Percentiles rank a stretch among this genome's conserved stretches.
phyloP scores from a whole-genome alignment of 2,888 invertebrate species.

The Homarus gammarus region DNA sequence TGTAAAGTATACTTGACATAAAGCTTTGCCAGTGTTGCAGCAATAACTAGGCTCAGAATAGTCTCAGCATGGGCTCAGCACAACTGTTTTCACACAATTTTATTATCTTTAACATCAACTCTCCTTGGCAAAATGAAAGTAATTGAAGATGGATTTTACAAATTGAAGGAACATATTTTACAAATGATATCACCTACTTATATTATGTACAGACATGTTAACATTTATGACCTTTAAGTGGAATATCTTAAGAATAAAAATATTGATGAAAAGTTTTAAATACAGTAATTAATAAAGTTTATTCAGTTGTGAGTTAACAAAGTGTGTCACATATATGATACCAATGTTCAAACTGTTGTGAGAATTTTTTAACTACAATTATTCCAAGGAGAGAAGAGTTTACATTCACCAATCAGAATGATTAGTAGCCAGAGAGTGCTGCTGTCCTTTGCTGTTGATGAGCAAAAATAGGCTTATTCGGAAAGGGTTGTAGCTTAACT shows the following conservation, averaged over 20 bases:
- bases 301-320: neutral
- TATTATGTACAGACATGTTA: too few species aligned
- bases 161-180: neutral
- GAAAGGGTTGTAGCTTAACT: constrained; percentile 73
- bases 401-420: constrained; percentile 17
- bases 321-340: neutral
- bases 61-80: constrained; percentile 71
- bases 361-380: neutral
- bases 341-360: neutral
- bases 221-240: too few species aligned
- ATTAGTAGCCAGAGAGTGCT: constrained; percentile 45
- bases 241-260: too few species aligned
- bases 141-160: neutral
- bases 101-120: constrained; percentile 14
- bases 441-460: constrained; percentile 58
- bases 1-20: constrained; percentile 63
- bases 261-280: neutral
- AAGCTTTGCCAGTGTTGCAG: constrained; percentile 74
- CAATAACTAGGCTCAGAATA: constrained; percentile 71
- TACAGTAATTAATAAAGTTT: neutral
- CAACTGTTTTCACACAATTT: constrained; percentile 43
- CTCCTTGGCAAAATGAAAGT: constrained; percentile 5
- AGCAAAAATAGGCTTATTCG: constrained; percentile 72
- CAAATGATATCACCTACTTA: too few species aligned
- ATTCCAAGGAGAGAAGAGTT: constrained; percentile 23